Evolutionary conservation across 2,113 vertebrate genomes (phyloP).

Genomic region (Sebastes schlegelii): DNA sequence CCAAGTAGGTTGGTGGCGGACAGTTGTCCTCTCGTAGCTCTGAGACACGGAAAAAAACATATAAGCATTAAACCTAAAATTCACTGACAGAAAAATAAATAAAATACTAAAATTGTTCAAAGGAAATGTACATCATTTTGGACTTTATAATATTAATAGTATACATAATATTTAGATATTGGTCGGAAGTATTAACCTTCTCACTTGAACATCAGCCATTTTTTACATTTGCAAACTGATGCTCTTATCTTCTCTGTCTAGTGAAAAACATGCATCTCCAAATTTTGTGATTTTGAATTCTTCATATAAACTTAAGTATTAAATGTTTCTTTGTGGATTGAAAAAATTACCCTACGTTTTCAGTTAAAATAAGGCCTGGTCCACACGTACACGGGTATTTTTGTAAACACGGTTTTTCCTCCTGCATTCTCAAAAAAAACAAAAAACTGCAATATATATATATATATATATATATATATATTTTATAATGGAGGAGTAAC

Average conservation of each 20-base stretch:
- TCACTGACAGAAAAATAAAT: not conserved
- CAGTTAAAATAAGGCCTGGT: not conserved
- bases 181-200: not conserved
- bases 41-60: constrained; percentile 59
- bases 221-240: not conserved
- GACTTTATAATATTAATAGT: not conserved
- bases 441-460: no score
- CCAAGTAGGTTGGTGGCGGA: constrained; percentile 91
- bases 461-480: no score
- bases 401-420: no score
- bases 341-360: not conserved
- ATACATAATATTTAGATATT: not conserved
- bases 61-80: not conserved
- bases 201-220: not conserved
- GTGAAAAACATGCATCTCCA: not conserved
- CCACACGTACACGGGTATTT: no score
- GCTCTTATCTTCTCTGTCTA: not conserved
- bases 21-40: constrained; percentile 95
- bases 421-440: no score
- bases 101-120: not conserved
- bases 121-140: not conserved
- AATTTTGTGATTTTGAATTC: not conserved
- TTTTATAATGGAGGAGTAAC: no score
- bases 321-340: not conserved
- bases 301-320: not conserved